These are phyloP conservation scores for Harlomillsia oculata DNA, from an alignment of 1,140 invertebrate species.

Conservation along the genomic window DNA sequence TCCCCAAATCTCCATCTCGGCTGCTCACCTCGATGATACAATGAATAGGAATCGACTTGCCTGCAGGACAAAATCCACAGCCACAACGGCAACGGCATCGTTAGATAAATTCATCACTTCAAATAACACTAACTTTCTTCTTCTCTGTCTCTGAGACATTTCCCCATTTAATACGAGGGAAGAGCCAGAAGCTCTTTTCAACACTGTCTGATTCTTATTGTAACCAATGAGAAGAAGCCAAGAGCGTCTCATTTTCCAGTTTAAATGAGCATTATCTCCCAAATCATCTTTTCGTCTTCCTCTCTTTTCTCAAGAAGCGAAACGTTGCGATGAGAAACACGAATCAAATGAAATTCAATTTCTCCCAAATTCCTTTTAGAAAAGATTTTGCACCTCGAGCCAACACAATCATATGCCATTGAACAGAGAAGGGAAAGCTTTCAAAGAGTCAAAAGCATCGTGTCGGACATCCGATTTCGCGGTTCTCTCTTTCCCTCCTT, in stretches of 20 bases:
- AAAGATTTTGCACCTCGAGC: no score
- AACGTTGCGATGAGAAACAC: no score
- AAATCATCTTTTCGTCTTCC: no score
- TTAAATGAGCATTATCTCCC: no score
- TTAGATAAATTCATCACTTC: background rate
- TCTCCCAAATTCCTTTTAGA: no score
- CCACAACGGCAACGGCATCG: conserved; percentile 1
- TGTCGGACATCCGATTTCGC: no score
- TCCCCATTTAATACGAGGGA: background rate
- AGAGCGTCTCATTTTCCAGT: background rate
- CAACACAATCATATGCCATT: no score
- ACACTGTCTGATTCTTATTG: background rate
- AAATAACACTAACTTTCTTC: background rate
- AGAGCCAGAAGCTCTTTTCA: background rate
- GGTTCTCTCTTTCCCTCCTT: no score
- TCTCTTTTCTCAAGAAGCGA: no score
- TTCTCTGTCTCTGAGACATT: background rate
- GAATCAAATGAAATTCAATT: no score
- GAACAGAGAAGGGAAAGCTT: no score
- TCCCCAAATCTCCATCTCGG: conserved; percentile 20
- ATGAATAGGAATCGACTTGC: conserved; percentile 81
- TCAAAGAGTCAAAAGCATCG: no score
- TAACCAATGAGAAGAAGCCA: background rate
- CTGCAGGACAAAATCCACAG: conserved; percentile 44
- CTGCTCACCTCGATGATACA: conserved; percentile 69